Conservation (phyloP, 2,797 vertebrate genomes). For the Sebastes elongatus region DNA sequence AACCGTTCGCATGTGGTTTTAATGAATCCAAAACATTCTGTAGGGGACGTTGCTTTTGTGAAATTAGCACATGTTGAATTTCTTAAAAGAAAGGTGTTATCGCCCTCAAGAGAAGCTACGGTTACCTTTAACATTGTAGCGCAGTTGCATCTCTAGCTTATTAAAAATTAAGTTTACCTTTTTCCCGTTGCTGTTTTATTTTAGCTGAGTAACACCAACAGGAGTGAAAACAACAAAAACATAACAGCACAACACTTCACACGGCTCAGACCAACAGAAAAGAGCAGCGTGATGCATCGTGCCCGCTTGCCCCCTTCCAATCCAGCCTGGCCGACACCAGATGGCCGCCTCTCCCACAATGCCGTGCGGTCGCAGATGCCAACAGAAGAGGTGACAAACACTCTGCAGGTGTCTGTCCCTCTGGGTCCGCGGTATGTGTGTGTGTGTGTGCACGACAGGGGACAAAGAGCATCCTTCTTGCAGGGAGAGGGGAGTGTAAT, state of each 20-base stretch:
- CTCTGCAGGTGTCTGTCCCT: conserved; percentile 81
- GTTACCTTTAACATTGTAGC: conserved; percentile 10
- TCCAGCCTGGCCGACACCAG: conserved; percentile 71
- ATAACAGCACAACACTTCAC: conserved; percentile 43
- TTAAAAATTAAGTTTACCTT: background rate
- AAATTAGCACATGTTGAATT: conserved; percentile 43
- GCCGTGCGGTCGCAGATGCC: conserved; percentile 75
- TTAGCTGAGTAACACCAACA: background rate
- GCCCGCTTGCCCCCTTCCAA: conserved; percentile 67
- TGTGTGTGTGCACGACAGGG: conserved; percentile 25
- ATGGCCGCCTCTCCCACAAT: conserved; percentile 79
- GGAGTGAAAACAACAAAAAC: conserved; percentile 37
- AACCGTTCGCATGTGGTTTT: conserved; percentile 43
- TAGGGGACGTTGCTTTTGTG: conserved; percentile 24
- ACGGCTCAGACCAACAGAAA: conserved; percentile 63
- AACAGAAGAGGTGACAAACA: conserved; percentile 82
- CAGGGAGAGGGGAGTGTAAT: conserved; percentile 70
- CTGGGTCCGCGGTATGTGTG: conserved; percentile 42
- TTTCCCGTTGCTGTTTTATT: background rate
- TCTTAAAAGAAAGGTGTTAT: background rate
- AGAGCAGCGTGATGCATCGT: conserved; percentile 68
- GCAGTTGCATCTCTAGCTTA: background rate
- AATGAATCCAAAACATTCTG: conserved; percentile 54
- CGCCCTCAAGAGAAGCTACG: conserved; percentile 11
- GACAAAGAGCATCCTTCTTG: conserved; percentile 72